A percentile compares a stretch with the other conserved stretches of the same genome.
These are phyloP conservation scores for Vireo altiloquus DNA, from an alignment of 2,113 vertebrate genomes.

Conservation along the genomic window DNA sequence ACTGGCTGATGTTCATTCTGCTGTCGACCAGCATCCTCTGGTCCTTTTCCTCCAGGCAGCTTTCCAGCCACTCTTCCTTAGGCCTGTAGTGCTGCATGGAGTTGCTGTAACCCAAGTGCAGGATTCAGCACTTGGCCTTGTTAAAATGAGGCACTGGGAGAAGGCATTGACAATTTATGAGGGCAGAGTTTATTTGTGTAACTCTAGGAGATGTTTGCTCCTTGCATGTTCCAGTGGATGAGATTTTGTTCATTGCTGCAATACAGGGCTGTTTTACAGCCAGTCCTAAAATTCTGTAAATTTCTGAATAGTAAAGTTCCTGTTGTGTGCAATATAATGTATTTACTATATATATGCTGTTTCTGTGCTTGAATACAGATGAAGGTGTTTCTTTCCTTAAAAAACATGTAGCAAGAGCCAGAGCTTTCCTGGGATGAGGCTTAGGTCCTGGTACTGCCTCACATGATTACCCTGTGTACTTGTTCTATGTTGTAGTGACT, in stretches of 20 bases:
- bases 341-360: accelerated
- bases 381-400: background rate
- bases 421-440: background rate
- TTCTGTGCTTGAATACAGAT: background rate
- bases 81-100: background rate
- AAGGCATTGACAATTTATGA: accelerated
- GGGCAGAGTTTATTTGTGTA: accelerated
- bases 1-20: accelerated
- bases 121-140: background rate
- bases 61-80: background rate
- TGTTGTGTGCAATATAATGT: no score
- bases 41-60: background rate
- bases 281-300: background rate
- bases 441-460: background rate
- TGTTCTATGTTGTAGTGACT: accelerated
- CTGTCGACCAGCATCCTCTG: background rate
- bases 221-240: accelerated
- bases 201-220: accelerated
- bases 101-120: background rate
- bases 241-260: accelerated
- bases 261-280: background rate
- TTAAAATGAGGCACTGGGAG: background rate
- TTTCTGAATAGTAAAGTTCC: accelerated
- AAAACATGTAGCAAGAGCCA: background rate
- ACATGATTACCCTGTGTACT: background rate